Conservation (phyloP, 2,888 invertebrate species). For the Liodrosophila aerea region DNA sequence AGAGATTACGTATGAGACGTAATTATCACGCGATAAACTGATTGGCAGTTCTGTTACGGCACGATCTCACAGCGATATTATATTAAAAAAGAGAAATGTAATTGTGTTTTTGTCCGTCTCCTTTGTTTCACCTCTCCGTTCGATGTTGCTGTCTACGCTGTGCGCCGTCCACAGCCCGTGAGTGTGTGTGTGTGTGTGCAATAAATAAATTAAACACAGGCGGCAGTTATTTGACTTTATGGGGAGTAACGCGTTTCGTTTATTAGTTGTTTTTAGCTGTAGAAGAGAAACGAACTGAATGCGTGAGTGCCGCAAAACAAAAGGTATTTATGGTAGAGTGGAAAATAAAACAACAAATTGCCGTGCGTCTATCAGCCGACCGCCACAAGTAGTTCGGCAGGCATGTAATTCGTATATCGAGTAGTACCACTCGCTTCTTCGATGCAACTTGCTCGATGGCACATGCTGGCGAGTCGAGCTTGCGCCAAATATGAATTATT, state of each 20-base stretch:
- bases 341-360: slow-evolving; percentile 56
- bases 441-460: no score
- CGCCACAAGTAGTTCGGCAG: slow-evolving; percentile 41
- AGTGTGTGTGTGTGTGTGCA: slow-evolving; percentile 44
- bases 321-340: slow-evolving; percentile 59
- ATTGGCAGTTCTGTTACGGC: slow-evolving; percentile 33
- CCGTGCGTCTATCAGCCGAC: slow-evolving; percentile 30
- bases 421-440: no score
- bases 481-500: no score
- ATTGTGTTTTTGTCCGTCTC: slow-evolving; percentile 61
- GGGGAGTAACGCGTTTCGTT: slow-evolving; percentile 40
- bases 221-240: slow-evolving; percentile 19
- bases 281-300: slow-evolving; percentile 62
- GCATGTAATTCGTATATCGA: no score
- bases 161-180: slow-evolving; percentile 23
- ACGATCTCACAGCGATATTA: slow-evolving; percentile 36
- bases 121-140: slow-evolving; percentile 67
- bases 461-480: no score
- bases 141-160: background rate
- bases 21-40: slow-evolving; percentile 62
- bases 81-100: slow-evolving; percentile 37
- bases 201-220: slow-evolving; percentile 43
- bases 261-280: slow-evolving; percentile 45
- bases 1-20: slow-evolving; percentile 36
- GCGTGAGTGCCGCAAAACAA: slow-evolving; percentile 62